Conservation (phyloP, 2,888 invertebrate species). For the Sarcophaga caerulescens region DNA sequence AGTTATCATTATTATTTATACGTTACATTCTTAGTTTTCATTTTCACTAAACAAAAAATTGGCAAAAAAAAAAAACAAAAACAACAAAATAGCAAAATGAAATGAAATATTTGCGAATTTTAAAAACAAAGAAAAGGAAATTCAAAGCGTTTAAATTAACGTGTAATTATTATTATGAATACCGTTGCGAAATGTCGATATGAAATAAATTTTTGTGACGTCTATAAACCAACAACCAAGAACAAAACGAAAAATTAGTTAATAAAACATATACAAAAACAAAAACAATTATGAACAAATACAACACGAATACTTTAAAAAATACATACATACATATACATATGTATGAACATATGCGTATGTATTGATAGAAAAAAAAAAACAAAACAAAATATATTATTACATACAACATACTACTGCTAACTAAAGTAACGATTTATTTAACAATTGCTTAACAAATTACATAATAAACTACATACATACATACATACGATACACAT, state of each 20-base stretch:
- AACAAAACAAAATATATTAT: too few species aligned
- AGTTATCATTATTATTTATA: constrained; percentile 1
- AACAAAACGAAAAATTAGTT: constrained; percentile 57
- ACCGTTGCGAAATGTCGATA: constrained; percentile 77
- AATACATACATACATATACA: constrained; percentile 17
- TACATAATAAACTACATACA: constrained; percentile 16
- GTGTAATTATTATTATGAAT: constrained; percentile 78
- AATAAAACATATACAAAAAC: constrained; percentile 52
- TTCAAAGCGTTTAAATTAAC: constrained; percentile 58
- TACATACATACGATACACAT: constrained; percentile 28
- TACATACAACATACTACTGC: too few species aligned
- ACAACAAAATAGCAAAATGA: not conserved
- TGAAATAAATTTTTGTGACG: constrained; percentile 80
- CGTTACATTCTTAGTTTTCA: constrained; percentile 3
- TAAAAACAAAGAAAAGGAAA: constrained; percentile 26
- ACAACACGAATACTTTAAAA: constrained; percentile 63
- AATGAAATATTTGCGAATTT: too few species aligned
- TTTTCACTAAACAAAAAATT: not conserved
- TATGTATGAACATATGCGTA: constrained; percentile 25
- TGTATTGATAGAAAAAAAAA: too few species aligned
- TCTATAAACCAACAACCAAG: constrained; percentile 76
- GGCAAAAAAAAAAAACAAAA: not conserved
- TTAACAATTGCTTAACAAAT: constrained; percentile 44
- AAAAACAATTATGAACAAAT: constrained; percentile 61
- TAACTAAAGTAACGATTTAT: too few species aligned